Base-by-base conservation (phyloP, 2,888 invertebrate species). In the Euproctis similis region DNA sequence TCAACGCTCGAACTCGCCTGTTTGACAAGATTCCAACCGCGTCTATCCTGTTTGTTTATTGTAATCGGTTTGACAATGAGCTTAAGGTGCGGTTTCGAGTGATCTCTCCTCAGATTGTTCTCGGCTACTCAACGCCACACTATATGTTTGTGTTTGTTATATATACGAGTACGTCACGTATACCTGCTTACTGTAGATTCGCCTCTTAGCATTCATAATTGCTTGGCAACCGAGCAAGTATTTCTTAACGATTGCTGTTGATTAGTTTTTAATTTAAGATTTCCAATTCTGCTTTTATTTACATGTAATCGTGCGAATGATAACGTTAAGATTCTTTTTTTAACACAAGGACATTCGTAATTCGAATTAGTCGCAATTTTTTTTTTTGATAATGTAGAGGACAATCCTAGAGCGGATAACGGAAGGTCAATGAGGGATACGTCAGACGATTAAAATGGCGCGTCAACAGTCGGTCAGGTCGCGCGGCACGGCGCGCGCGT, bases 1-100 rank as follows among this genome's bases (percentile, higher is more conserved):
- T 82, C 82, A 82, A 82, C 81, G 82, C 81, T 82, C 78, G 81
- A 81, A 77, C 73, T 78, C 78, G 82, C 82, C 80, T 75, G 84
- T 82, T 82, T 81, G 82, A 84, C 84, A 82, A 82, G 84, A 84
- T 84, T 84, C 84, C 84, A 84, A 80, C 81, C 81, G 81, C 82
- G 80, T 78, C 81, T 81, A 78, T 74, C 78, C 81, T 82, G 84
- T 84, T 82, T 84, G 82, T 81, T 84, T 82, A 84, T 82, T 81
- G 81, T 84, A 84, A 82, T 82, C 82, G 82, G 82, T 82, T 82
- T 82, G 77, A 82, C 82, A 82, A 84, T 82, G 80, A 75, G 82
- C 82, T 82, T 84, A 84, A 84, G 82, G 84, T 82, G 82, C 82
- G 82, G 82, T 84, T 84, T 84, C 80, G 77, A 78, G 75, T 84